phyloP scores from a whole-genome alignment of 2,888 invertebrate genomes.

The Cryptocephalus primarius region DNA sequence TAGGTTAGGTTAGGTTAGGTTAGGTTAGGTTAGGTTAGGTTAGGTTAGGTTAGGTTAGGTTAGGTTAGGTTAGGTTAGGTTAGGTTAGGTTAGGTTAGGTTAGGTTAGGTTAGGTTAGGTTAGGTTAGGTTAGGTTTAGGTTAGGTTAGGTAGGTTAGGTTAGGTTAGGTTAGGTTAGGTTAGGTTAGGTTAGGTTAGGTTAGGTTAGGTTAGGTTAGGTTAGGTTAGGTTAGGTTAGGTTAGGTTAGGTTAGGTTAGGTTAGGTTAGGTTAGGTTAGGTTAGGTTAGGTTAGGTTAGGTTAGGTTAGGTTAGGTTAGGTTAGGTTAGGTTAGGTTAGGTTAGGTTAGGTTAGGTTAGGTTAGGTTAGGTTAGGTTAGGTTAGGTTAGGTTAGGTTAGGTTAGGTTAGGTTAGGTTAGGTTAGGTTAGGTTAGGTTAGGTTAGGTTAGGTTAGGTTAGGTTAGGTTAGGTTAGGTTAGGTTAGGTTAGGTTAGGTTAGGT shows the following conservation, averaged over 20 bases:
- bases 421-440: slow-evolving; percentile 6
- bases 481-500: slow-evolving; percentile 9
- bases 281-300: slow-evolving; percentile 7
- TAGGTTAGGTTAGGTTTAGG: slow-evolving; percentile 10
- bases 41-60: slow-evolving; percentile 13
- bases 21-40: slow-evolving; percentile 14
- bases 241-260: slow-evolving; percentile 12
- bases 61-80: slow-evolving; percentile 15
- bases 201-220: slow-evolving; percentile 14
- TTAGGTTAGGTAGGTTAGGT: slow-evolving; percentile 13
- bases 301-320: slow-evolving; percentile 6
- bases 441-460: slow-evolving; percentile 6
- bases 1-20: slow-evolving; percentile 13
- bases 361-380: slow-evolving; percentile 7
- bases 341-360: slow-evolving; percentile 6
- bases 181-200: slow-evolving; percentile 14
- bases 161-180: slow-evolving; percentile 13
- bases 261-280: slow-evolving; percentile 7
- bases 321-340: slow-evolving; percentile 6
- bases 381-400: slow-evolving; percentile 7
- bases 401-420: slow-evolving; percentile 7
- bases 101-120: slow-evolving; percentile 11
- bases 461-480: slow-evolving; percentile 7
- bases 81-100: slow-evolving; percentile 14
- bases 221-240: slow-evolving; percentile 14